Evolutionary conservation across 1,140 invertebrate genomes (phyloP).

Genomic region (Pararge aegeria): DNA sequence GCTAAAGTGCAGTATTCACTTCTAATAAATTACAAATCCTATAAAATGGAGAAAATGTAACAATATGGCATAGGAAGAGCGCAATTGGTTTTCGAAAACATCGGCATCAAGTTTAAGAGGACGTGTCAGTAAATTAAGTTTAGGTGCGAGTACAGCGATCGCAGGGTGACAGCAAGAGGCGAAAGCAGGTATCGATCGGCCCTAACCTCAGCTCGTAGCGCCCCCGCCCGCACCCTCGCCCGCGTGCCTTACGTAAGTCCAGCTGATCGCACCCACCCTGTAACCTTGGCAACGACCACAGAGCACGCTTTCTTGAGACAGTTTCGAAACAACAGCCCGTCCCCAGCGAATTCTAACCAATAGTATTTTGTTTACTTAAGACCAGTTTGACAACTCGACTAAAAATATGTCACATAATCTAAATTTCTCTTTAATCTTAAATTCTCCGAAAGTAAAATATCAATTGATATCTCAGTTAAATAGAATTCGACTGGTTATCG

Average conservation of each 20-base stretch:
- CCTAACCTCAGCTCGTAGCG: constrained; percentile 49
- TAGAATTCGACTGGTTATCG: too few relatives aligned
- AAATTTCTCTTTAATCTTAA: too few relatives aligned
- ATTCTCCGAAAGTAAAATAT: too few relatives aligned
- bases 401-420: too few relatives aligned
- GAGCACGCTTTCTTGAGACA: constrained; percentile 44
- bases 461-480: too few relatives aligned
- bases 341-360: background rate
- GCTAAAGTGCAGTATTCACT: too few relatives aligned
- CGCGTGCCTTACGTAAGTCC: constrained; percentile 72
- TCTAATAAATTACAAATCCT: too few relatives aligned
- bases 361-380: background rate
- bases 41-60: too few relatives aligned
- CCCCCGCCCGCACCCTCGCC: constrained; percentile 40
- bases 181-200: constrained; percentile 71
- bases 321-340: constrained; percentile 25
- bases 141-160: constrained; percentile 48
- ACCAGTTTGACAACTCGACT: background rate
- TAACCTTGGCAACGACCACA: constrained; percentile 72
- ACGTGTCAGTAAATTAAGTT: constrained; percentile 36
- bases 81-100: background rate
- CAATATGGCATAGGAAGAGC: background rate
- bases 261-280: constrained; percentile 75
- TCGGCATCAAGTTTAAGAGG: background rate
- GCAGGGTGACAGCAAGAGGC: constrained; percentile 55